phyloP scores from a whole-genome alignment of 2,888 invertebrate species.

The Lepas anatifera region DNA sequence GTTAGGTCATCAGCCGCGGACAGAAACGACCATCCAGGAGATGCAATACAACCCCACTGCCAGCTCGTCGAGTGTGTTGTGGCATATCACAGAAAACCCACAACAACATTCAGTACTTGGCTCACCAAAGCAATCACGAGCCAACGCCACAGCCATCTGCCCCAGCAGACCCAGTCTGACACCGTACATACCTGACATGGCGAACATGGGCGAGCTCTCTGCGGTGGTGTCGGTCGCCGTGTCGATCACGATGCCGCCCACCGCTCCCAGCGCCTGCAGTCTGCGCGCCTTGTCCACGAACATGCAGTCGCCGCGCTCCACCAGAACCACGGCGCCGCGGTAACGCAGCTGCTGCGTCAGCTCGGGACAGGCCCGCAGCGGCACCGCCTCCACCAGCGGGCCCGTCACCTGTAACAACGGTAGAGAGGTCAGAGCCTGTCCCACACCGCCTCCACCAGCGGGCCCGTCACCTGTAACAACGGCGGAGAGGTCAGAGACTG shows the following conservation, averaged over 20 bases:
- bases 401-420: conserved; percentile 44
- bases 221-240: conserved; percentile 63
- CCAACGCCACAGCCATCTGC: no score
- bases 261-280: conserved; percentile 67
- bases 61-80: no score
- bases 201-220: conserved; percentile 69
- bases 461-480: conserved; percentile 22
- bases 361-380: conserved; percentile 48
- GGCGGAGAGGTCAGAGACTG: no score
- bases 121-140: no score
- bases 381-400: conserved; percentile 50
- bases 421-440: no score
- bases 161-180: not conserved
- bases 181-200: conserved; percentile 59
- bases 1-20: no score
- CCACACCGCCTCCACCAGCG: not conserved
- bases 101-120: no score
- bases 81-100: no score
- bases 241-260: conserved; percentile 73
- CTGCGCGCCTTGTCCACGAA: conserved; percentile 86
- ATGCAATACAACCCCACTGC: no score
- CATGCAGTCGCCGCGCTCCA: conserved; percentile 84
- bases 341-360: conserved; percentile 47
- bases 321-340: conserved; percentile 63
- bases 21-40: no score